Percentiles rank a stretch among this genome's conserved stretches.
These are phyloP conservation scores for Lutraria rhynchaena DNA, from an alignment of 1,140 invertebrate genomes.

Conservation along the genomic window DNA sequence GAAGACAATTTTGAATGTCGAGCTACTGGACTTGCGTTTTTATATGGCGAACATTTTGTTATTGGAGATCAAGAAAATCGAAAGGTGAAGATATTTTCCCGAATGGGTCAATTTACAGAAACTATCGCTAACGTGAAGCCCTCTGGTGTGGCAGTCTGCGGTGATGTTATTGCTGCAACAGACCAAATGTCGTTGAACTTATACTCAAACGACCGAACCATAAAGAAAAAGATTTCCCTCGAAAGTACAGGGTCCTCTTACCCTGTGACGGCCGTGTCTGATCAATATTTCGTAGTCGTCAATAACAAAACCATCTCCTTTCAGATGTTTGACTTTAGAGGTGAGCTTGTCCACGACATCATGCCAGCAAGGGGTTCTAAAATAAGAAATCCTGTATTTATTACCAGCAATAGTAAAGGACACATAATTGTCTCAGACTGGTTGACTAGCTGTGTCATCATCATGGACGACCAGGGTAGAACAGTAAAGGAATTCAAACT, in stretches of 20 bases:
- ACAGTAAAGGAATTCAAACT: slow-evolving; percentile 52
- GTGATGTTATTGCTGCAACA: slow-evolving; percentile 31
- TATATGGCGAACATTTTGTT: slow-evolving; percentile 52
- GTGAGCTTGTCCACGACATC: slow-evolving; percentile 47
- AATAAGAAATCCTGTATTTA: slow-evolving; percentile 49
- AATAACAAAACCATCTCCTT: slow-evolving; percentile 54
- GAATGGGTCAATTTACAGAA: slow-evolving; percentile 40
- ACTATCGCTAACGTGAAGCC: slow-evolving; percentile 50
- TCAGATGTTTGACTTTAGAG: slow-evolving; percentile 46
- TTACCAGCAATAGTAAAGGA: slow-evolving; percentile 51
- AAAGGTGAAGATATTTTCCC: slow-evolving; percentile 53
- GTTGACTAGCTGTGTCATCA: slow-evolving; percentile 49
- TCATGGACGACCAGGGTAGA: slow-evolving; percentile 52
- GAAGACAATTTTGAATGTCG: slow-evolving; percentile 54
- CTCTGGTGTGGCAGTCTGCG: slow-evolving; percentile 38
- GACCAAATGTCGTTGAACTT: slow-evolving; percentile 54
- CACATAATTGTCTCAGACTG: slow-evolving; percentile 56
- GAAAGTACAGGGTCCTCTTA: slow-evolving; percentile 56
- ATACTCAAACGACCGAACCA: slow-evolving; percentile 32
- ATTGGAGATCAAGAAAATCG: slow-evolving; percentile 58
- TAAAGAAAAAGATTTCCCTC: slow-evolving; percentile 53
- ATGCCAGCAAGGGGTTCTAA: slow-evolving; percentile 46
- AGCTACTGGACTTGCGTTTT: slow-evolving; percentile 40
- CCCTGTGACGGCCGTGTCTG: slow-evolving; percentile 34
- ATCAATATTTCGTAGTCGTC: slow-evolving; percentile 47